Percentiles rank a stretch among this genome's conserved stretches.
phyloP scores from a whole-genome alignment of 2,797 vertebrate species.

The Brachymystax lenok region DNA sequence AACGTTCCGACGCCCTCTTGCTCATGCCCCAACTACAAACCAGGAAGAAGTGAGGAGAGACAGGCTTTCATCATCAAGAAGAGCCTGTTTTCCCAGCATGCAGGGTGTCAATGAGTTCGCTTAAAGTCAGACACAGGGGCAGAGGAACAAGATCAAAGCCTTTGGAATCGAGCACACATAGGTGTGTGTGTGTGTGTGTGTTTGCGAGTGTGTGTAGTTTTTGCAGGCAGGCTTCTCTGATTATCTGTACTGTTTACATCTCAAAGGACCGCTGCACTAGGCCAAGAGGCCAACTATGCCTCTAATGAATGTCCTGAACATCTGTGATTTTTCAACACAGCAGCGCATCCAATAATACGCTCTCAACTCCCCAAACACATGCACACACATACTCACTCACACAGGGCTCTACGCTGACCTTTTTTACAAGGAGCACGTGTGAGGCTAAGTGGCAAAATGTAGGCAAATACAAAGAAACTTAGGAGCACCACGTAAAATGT shows the following conservation, averaged over 20 bases:
- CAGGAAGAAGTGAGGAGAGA: constrained; percentile 4
- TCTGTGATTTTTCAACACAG: background rate
- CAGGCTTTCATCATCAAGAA: constrained; percentile 43
- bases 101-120: constrained; percentile 30
- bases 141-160: constrained; percentile 31
- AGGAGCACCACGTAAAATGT: too few species aligned
- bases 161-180: constrained; percentile 15
- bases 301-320: constrained; percentile 5
- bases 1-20: too few species aligned
- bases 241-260: constrained; percentile 23
- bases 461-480: too few species aligned
- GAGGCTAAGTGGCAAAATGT: too few species aligned
- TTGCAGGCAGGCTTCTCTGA: background rate
- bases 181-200: background rate
- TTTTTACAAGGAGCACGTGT: too few species aligned
- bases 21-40: too few species aligned
- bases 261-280: background rate
- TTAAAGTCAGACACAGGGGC: constrained; percentile 20
- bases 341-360: background rate
- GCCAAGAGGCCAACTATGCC: background rate
- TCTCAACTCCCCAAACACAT: background rate
- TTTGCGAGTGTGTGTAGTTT: background rate
- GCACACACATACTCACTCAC: constrained; percentile 8
- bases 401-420: background rate
- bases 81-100: constrained; percentile 35